phyloP scores from a whole-genome alignment of 2,888 invertebrate genomes.

The Agrotis exclamationis region DNA sequence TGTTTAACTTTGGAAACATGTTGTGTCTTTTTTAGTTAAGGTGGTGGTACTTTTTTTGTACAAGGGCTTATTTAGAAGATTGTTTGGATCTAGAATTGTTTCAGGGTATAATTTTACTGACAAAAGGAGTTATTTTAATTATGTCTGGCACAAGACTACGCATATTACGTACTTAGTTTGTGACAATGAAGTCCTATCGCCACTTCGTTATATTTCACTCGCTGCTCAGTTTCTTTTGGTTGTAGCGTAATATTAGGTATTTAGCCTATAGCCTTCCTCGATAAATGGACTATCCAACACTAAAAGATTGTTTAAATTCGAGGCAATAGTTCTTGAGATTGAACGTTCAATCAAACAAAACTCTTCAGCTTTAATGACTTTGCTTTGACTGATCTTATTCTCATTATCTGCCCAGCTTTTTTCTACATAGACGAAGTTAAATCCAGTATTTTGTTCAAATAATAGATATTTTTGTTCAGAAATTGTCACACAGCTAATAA shows the following conservation, averaged over 20 bases:
- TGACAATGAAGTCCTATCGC: background rate
- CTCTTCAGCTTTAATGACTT: too few relatives aligned
- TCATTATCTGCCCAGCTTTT: background rate
- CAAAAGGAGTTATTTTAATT: background rate
- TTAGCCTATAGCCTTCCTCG: too few relatives aligned
- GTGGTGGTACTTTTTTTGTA: background rate
- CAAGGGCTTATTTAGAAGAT: background rate
- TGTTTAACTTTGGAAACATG: constrained; percentile 31
- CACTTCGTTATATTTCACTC: background rate
- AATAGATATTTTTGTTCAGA: background rate
- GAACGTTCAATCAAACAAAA: too few relatives aligned
- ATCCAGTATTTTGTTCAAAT: background rate
- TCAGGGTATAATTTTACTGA: background rate
- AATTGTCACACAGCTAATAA: constrained; percentile 3
- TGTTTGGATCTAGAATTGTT: background rate
- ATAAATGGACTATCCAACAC: too few relatives aligned
- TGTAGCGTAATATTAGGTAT: too few relatives aligned
- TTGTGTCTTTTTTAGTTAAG: constrained; percentile 7
- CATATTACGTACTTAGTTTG: too few relatives aligned
- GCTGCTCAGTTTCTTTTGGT: too few relatives aligned
- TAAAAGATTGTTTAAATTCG: too few relatives aligned
- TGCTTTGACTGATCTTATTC: too few relatives aligned
- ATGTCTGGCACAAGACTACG: too few relatives aligned
- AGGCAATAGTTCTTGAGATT: too few relatives aligned
- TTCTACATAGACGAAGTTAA: background rate